Percentiles rank a stretch among this genome's conserved stretches.
Conservation (phyloP, 2,797 vertebrate genomes). For the Sandelia bainsii region DNA sequence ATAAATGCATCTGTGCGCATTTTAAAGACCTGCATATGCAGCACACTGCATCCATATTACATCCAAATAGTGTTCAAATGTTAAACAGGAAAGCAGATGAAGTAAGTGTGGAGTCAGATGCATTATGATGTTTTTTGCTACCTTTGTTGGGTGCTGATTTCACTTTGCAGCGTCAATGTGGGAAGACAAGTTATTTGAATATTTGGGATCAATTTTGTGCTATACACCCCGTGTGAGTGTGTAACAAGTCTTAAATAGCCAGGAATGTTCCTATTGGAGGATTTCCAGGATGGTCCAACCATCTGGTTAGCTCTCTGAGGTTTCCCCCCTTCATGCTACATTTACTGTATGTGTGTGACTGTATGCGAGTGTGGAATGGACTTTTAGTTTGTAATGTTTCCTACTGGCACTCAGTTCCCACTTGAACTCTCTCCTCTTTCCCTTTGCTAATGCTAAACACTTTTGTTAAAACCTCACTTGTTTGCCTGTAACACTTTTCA, state of each 20-base stretch:
- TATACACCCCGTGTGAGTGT: conserved; percentile 59
- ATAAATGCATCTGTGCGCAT: no score
- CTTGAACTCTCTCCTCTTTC: conserved; percentile 13
- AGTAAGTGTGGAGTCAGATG: conserved; percentile 30
- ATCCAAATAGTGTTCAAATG: conserved; percentile 45
- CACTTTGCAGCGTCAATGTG: conserved; percentile 40
- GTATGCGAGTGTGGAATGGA: conserved; percentile 45
- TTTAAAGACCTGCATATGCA: conserved; percentile 18
- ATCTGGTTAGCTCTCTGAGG: conserved; percentile 78
- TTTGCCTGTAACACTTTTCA: conserved; percentile 27
- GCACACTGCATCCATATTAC: conserved; percentile 13
- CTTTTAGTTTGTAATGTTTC: conserved; percentile 55
- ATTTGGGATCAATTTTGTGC: conserved; percentile 64
- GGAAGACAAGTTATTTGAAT: conserved; percentile 58
- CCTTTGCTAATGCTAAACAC: conserved; percentile 36
- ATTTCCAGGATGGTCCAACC: conserved; percentile 75
- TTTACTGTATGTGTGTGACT: conserved; percentile 62
- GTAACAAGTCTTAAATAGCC: conserved; percentile 84
- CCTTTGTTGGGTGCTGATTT: conserved; percentile 36
- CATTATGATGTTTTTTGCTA: conserved; percentile 24
- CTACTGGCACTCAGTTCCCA: conserved; percentile 50
- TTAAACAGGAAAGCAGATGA: conserved; percentile 53
- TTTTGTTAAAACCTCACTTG: conserved; percentile 35
- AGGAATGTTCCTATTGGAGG: conserved; percentile 84
- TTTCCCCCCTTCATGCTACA: conserved; percentile 78